phyloP scores from a whole-genome alignment of 1,140 invertebrate species.

The Condylostylus longicornis region DNA sequence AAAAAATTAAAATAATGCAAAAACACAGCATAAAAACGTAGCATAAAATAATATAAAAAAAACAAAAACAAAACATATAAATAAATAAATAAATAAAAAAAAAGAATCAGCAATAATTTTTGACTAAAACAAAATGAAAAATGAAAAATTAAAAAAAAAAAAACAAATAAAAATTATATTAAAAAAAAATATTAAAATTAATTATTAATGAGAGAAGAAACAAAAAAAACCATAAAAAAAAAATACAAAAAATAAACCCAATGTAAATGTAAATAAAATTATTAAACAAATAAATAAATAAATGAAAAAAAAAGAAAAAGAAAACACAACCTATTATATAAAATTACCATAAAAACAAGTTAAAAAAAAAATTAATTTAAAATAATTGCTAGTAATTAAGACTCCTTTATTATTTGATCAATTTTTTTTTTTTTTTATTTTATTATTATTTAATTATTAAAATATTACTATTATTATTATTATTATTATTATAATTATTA shows the following conservation, averaged over 20 bases:
- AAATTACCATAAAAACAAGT: too few species aligned
- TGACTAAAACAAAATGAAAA: not conserved
- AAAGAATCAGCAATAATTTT: not conserved
- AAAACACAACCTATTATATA: too few species aligned
- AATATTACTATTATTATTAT: too few species aligned
- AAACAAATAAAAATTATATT: slow-evolving; percentile 5
- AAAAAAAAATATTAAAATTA: slow-evolving; percentile 7
- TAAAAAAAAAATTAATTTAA: too few species aligned
- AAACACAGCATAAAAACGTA: not conserved
- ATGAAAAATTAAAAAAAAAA: slow-evolving; percentile 1
- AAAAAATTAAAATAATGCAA: not conserved
- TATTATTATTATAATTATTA: too few species aligned
- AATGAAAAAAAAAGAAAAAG: not conserved
- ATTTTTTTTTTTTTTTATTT: too few species aligned
- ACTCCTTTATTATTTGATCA: too few species aligned
- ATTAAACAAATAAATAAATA: slow-evolving; percentile 1
- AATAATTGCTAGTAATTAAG: too few species aligned
- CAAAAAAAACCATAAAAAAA: slow-evolving; percentile 17
- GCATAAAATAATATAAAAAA: not conserved
- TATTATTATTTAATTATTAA: too few species aligned
- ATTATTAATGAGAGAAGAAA: slow-evolving; percentile 12
- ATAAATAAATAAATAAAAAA: not conserved
- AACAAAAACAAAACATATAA: slow-evolving; percentile 2
- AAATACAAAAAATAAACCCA: slow-evolving; percentile 1
- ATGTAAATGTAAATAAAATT: slow-evolving; percentile 6